A percentile compares a stretch with the other conserved stretches of the same genome.
Evolutionary conservation across 2,888 invertebrate species (phyloP).

Genomic region (Pogonocherus hispidulus): DNA sequence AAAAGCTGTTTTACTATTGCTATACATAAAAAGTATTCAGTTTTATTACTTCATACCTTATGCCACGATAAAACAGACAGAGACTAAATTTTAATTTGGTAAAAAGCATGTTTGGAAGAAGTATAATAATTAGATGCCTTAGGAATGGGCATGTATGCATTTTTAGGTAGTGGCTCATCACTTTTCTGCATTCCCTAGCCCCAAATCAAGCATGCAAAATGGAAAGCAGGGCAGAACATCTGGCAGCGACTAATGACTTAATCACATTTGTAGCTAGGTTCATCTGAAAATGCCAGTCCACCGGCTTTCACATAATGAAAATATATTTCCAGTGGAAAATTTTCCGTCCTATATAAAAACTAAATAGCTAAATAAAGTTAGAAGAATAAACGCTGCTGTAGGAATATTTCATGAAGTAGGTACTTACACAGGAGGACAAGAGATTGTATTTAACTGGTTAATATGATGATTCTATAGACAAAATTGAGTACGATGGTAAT

Average conservation of each 20-base stretch:
- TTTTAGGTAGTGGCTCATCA: not conserved
- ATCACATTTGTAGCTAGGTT: constrained; percentile 12
- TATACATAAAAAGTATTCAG: no score
- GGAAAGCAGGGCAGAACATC: constrained; percentile 1
- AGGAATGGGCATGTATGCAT: not conserved
- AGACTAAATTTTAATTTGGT: no score
- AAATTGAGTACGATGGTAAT: no score
- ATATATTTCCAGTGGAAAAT: not conserved
- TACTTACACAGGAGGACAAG: no score
- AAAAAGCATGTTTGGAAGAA: no score
- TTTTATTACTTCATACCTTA: no score
- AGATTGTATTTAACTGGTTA: no score
- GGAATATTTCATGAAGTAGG: not conserved
- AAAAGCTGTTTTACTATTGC: no score
- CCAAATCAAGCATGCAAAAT: constrained; percentile 17
- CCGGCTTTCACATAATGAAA: constrained; percentile 10
- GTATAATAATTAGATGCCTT: not conserved
- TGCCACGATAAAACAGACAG: no score
- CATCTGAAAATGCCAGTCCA: constrained; percentile 17
- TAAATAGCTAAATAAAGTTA: not conserved
- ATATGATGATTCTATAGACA: no score
- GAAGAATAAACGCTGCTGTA: not conserved
- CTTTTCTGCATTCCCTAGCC: constrained; percentile 11
- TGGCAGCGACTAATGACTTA: constrained; percentile 18
- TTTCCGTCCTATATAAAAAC: not conserved